Percentiles rank a stretch among this genome's conserved stretches.
phyloP scores from a whole-genome alignment of 2,113 vertebrate genomes.

The Mola mola region DNA sequence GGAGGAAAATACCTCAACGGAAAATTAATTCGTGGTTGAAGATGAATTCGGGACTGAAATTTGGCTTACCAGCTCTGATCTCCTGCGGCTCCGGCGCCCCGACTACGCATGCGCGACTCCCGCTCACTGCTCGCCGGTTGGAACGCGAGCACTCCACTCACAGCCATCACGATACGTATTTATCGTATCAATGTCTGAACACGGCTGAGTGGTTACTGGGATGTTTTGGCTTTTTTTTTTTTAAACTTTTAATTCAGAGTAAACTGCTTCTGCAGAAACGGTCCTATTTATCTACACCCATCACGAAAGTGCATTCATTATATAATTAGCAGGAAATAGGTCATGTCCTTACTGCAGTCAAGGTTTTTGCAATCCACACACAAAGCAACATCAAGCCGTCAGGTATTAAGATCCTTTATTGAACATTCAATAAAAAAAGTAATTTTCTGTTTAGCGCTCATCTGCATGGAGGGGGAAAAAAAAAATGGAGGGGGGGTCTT shows the following conservation, averaged over 20 bases:
- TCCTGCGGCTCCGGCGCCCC: slow-evolving; percentile 76
- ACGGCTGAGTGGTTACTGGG: too few relatives aligned
- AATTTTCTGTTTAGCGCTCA: slow-evolving; percentile 7
- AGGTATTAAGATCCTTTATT: slow-evolving; percentile 65
- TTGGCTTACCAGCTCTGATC: slow-evolving; percentile 83
- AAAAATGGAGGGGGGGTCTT: slow-evolving; percentile 13
- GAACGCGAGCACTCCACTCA: not conserved
- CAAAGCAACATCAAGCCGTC: not conserved
- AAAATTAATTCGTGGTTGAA: slow-evolving; percentile 40
- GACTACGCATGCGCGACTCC: slow-evolving; percentile 78
- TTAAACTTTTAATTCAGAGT: not conserved
- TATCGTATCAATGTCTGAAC: too few relatives aligned
- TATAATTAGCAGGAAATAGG: slow-evolving; percentile 67
- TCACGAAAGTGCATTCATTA: slow-evolving; percentile 47
- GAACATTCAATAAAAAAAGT: slow-evolving; percentile 56
- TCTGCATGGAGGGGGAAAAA: slow-evolving; percentile 4
- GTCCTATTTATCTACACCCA: not conserved
- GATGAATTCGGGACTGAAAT: slow-evolving; percentile 67
- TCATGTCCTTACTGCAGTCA: slow-evolving; percentile 54
- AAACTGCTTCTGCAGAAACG: not conserved
- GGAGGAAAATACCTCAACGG: not conserved
- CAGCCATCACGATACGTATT: too few relatives aligned
- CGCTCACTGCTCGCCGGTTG: slow-evolving; percentile 34
- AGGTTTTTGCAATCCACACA: slow-evolving; percentile 5
- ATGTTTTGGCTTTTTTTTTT: too few relatives aligned